Base-by-base conservation (phyloP, 2,888 invertebrate genomes). In the Rugalucina vietnamica region DNA sequence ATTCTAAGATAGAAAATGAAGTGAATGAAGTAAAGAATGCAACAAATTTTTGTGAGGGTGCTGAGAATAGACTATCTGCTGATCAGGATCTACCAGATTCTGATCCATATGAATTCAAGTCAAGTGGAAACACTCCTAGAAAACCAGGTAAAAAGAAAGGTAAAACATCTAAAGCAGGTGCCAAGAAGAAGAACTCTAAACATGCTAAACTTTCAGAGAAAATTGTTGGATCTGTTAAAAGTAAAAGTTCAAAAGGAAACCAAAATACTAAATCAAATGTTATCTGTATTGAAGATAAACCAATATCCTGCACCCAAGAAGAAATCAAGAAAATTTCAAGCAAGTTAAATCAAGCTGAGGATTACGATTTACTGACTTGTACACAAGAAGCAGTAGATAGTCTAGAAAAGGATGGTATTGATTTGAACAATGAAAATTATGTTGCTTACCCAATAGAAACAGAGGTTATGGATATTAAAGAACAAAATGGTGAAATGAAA, bases 31-130 rank as follows among this genome's bases (percentile, higher is more conserved):
- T n/a, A n/a, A n/a, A n/a, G n/a, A n/a, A n/a, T n/a, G n/a, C n/a
- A n/a, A n/a, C n/a, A n/a, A n/a, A n/a, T 21, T 54, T 54, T 4
- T 54, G 21, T 60, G 18, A 32, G 14, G 65, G 65, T 18, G 34
- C 24, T 65, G 57, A 54, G 72, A 24, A 27, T 18, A 14, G 10
- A 43, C 18, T 65, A 4, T 18, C 18, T 3, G n/a, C 27, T 0
- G n/a, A 39, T 1, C 8, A 39, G 24, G 65, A 36, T 32, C 4
- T 43, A 10, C 70, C 50, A 29, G 73, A 43, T 34, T 81, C 82
- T 60, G 93, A 93, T 84, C 93, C 93, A 8, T 93, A 90, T 87
- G 90, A 91, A 69, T 93, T 93, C 69, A 88, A 85, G 39, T 86
- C 88, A 14, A 93, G 93, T 78, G 92, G 91, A 79, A 82, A 75